Conservation (phyloP, 2,113 vertebrate genomes). For the Calidris pygmaea region DNA sequence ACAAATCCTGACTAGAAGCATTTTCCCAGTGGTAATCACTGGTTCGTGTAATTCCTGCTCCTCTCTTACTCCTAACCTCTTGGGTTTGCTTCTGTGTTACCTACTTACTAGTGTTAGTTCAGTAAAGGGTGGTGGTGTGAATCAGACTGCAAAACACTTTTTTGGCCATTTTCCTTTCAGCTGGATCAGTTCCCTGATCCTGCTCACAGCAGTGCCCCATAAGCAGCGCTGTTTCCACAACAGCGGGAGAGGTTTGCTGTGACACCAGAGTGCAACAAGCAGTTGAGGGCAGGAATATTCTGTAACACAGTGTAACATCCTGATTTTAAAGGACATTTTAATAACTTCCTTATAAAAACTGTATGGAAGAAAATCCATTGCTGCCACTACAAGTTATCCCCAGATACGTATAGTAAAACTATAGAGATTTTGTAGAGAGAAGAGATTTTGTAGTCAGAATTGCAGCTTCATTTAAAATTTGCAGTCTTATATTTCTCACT, state of each 20-base stretch:
- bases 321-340: not conserved
- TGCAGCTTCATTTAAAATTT: not conserved
- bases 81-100: not conserved
- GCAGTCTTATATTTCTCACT: not conserved
- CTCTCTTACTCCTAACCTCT: not conserved
- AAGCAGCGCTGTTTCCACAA: not conserved
- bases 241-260: not conserved
- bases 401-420: not conserved
- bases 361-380: not conserved
- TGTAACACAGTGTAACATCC: not conserved
- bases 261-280: not conserved
- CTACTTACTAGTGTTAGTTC: not conserved
- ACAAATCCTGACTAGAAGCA: not conserved
- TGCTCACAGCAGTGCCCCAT: not conserved
- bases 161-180: not conserved
- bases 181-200: not conserved
- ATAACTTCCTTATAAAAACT: not conserved
- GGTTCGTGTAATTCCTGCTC: not conserved
- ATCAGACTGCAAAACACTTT: not conserved
- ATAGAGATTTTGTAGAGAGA: not conserved
- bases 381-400: not conserved
- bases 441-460: not conserved
- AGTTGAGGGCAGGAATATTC: not conserved
- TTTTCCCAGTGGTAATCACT: not conserved
- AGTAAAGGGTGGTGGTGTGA: not conserved